Evolutionary conservation across 64 coral and sea anemone genomes (phyloP).

Genomic region (Orbicella faveolata): DNA sequence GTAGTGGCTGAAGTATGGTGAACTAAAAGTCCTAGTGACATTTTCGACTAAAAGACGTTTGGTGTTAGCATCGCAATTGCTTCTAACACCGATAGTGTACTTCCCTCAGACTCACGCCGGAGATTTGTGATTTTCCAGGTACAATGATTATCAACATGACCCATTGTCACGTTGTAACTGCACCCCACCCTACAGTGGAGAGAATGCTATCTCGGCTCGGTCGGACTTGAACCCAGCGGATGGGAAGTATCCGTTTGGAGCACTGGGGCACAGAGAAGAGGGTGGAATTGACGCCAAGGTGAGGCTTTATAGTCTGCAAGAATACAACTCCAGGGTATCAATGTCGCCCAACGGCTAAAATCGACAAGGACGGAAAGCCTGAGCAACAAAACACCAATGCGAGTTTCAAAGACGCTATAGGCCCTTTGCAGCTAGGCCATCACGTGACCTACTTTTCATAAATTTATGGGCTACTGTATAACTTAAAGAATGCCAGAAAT

Average conservation of each 20-base stretch:
- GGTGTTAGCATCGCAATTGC: background rate
- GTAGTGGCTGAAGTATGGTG: too few relatives aligned
- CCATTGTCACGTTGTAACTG: conserved; percentile 86
- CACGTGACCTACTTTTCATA: too few relatives aligned
- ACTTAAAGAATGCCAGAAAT: too few relatives aligned
- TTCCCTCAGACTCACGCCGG: background rate
- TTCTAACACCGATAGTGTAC: background rate
- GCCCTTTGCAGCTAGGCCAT: too few relatives aligned
- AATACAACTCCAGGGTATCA: too few relatives aligned
- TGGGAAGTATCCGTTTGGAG: conserved; percentile 77
- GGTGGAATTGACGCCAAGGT: conserved; percentile 95
- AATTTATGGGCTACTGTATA: too few relatives aligned
- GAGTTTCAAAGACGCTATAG: too few relatives aligned
- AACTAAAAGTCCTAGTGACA: too few relatives aligned
- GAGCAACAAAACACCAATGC: too few relatives aligned
- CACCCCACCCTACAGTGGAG: conserved; percentile 93
- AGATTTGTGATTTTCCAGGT: conserved; percentile 41
- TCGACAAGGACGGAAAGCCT: too few relatives aligned
- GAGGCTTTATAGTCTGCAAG: background rate
- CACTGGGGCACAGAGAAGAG: conserved; percentile 78
- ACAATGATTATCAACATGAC: conserved; percentile 92
- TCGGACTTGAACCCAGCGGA: conserved; percentile 84
- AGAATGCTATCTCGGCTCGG: conserved; percentile 86
- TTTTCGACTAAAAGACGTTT: too few relatives aligned
- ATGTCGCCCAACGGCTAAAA: background rate